Percentiles rank a stretch among this genome's conserved stretches.
phyloP scores from a whole-genome alignment of 2,888 invertebrate genomes.

The Volucella inflata region DNA sequence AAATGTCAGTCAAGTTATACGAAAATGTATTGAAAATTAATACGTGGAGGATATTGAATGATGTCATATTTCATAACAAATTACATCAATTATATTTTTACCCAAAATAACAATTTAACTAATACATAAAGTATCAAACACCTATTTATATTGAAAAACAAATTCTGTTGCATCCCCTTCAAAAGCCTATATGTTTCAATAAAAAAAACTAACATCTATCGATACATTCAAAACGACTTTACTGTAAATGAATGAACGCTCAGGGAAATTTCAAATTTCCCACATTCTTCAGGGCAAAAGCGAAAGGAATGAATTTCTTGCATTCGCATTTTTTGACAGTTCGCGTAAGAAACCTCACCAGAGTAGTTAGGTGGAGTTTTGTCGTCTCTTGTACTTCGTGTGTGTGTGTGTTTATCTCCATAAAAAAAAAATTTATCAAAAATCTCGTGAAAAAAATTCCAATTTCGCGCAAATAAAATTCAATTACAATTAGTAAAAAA shows the following conservation, averaged over 20 bases:
- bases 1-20: no score
- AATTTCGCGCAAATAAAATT: neutral
- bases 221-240: neutral
- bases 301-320: conserved; percentile 19
- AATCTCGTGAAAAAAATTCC: conserved; percentile 13
- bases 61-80: no score
- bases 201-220: neutral
- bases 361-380: neutral
- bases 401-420: conserved; percentile 13
- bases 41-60: no score
- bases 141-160: no score
- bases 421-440: neutral
- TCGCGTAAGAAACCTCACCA: conserved; percentile 30
- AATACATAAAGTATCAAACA: no score
- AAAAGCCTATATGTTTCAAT: neutral
- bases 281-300: neutral
- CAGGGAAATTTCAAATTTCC: conserved; percentile 33
- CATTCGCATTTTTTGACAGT: conserved; percentile 54
- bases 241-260: neutral
- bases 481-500: conserved; percentile 48
- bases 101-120: no score
- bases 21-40: no score
- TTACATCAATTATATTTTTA: no score
- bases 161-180: no score
- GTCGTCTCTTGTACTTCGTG: neutral